These are phyloP conservation scores for Eulemur macaco DNA, from an alignment of 2,113 vertebrate genomes.

Conservation along the genomic window DNA sequence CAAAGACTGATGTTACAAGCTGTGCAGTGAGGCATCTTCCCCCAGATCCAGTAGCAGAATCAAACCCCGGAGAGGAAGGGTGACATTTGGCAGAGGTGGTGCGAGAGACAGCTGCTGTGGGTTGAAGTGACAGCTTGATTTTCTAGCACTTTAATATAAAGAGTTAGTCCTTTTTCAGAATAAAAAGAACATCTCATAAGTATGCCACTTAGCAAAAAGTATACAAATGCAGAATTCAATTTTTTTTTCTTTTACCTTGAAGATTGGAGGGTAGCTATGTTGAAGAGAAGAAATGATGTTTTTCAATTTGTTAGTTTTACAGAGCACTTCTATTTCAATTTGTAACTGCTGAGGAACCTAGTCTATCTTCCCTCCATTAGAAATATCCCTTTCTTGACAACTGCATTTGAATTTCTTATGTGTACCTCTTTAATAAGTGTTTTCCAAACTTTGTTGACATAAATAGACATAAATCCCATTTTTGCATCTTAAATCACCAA, in stretches of 20 bases:
- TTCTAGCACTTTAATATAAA: constrained; percentile 51
- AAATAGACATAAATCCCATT: not conserved
- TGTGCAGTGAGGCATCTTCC: constrained; percentile 44
- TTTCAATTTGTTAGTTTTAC: not conserved
- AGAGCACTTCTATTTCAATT: not conserved
- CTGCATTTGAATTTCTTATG: not conserved
- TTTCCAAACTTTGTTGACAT: not conserved
- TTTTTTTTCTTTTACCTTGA: constrained; percentile 18
- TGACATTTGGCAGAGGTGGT: constrained; percentile 64
- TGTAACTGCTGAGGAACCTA: not conserved
- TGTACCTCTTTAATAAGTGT: not conserved
- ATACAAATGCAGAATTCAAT: not conserved
- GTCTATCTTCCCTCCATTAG: not conserved
- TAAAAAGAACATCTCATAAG: constrained; percentile 51
- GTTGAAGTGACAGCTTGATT: constrained; percentile 60
- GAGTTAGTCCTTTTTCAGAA: constrained; percentile 61
- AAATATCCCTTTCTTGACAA: not conserved
- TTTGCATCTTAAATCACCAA: not conserved
- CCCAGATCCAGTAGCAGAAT: constrained; percentile 8
- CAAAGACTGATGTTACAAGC: constrained; percentile 67
- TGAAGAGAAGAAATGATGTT: not conserved
- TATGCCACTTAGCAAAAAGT: not conserved
- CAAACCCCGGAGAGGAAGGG: constrained; percentile 51
- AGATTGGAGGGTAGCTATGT: not conserved
- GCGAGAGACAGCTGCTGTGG: constrained; percentile 28